Conservation (phyloP, 2,888 invertebrate species). For the Lathronympha strigana region DNA sequence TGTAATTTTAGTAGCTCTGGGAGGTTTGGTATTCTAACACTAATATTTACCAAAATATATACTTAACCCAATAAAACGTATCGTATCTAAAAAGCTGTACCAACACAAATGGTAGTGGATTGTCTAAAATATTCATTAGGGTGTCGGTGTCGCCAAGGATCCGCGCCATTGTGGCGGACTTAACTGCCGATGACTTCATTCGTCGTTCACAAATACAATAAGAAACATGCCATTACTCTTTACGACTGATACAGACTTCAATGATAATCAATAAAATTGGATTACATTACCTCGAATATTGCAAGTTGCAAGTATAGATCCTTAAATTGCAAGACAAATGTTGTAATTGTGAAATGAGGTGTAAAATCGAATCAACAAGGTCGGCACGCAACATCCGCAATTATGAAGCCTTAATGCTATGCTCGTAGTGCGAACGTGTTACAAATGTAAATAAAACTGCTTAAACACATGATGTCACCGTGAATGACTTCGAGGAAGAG, state of each 20-base stretch:
- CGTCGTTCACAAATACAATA: constrained; percentile 30
- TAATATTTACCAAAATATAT: background rate
- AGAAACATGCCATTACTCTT: constrained; percentile 35
- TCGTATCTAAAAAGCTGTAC: constrained; percentile 13
- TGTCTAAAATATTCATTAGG: constrained; percentile 39
- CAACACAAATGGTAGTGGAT: constrained; percentile 19
- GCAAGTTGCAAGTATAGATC: constrained; percentile 1
- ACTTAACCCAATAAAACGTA: constrained; percentile 11
- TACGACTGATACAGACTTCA: constrained; percentile 22
- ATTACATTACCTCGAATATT: background rate
- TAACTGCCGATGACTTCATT: constrained; percentile 44
- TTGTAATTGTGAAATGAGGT: constrained; percentile 30
- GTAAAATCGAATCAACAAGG: constrained; percentile 32
- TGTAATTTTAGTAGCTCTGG: no score
- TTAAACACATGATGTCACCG: constrained; percentile 37
- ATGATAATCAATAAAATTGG: constrained; percentile 18
- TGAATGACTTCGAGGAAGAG: constrained; percentile 18
- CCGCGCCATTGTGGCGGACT: constrained; percentile 48
- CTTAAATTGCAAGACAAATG: constrained; percentile 17
- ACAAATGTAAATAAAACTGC: constrained; percentile 33
- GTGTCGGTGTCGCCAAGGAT: constrained; percentile 35
- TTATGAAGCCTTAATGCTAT: constrained; percentile 28
- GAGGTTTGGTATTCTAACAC: no score
- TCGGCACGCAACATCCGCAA: constrained; percentile 40
- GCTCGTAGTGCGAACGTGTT: constrained; percentile 30